Evolutionary conservation across 2,888 invertebrate species (phyloP).

Genomic region (Heliconius cydno): DNA sequence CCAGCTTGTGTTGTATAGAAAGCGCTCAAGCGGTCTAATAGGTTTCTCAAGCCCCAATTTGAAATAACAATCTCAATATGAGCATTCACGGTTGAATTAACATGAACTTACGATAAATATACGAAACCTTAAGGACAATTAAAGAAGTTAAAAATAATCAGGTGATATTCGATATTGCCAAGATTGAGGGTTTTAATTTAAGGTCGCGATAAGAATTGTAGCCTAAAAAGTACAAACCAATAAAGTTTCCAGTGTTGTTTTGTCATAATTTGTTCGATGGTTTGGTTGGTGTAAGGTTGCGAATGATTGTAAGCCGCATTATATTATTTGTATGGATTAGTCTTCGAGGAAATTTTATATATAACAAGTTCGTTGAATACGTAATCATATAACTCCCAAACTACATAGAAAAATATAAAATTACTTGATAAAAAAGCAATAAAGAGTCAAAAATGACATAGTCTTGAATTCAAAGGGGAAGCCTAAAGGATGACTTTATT

Average conservation of each 20-base stretch:
- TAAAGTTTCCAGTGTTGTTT: slow-evolving; percentile 26
- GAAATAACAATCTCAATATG: neutral
- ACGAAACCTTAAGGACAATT: slow-evolving; percentile 17
- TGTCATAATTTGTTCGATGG: slow-evolving; percentile 21
- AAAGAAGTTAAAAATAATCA: slow-evolving; percentile 11
- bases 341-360: slow-evolving; percentile 37
- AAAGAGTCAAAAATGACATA: slow-evolving; percentile 8
- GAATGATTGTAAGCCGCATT: slow-evolving; percentile 38
- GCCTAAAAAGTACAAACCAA: slow-evolving; percentile 25
- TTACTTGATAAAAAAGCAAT: slow-evolving; percentile 14
- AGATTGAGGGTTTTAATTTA: slow-evolving; percentile 12
- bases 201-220: slow-evolving; percentile 14
- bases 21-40: neutral
- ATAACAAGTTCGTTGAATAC: slow-evolving; percentile 21
- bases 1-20: neutral
- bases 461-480: slow-evolving; percentile 15
- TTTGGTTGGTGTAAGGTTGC: slow-evolving; percentile 27
- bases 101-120: neutral
- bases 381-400: slow-evolving; percentile 2
- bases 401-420: slow-evolving; percentile 27
- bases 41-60: neutral
- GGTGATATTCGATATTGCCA: slow-evolving; percentile 20
- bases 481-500: slow-evolving; percentile 18
- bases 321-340: slow-evolving; percentile 35
- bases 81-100: neutral